Conservation (phyloP, 1,140 invertebrate species). For the Periplaneta americana region DNA sequence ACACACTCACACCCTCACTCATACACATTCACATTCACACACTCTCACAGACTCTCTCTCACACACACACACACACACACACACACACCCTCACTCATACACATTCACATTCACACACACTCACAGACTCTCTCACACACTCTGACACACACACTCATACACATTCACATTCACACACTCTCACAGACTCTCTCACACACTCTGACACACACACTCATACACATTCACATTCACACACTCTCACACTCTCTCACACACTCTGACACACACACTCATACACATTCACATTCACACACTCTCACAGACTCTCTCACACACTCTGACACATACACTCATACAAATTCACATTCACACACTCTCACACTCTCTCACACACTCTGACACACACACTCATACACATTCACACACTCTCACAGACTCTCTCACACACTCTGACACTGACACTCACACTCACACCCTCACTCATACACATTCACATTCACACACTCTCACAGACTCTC, state of each 20-base stretch:
- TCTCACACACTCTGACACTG: constrained; percentile 5
- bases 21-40: too few relatives aligned
- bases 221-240: background rate
- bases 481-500: constrained; percentile 9
- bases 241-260: background rate
- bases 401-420: background rate
- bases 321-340: background rate
- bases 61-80: too few relatives aligned
- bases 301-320: background rate
- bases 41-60: too few relatives aligned
- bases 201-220: too few relatives aligned
- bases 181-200: too few relatives aligned
- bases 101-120: too few relatives aligned
- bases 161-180: too few relatives aligned
- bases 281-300: background rate
- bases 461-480: constrained; percentile 8
- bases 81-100: too few relatives aligned
- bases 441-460: constrained; percentile 11
- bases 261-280: background rate
- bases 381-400: background rate
- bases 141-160: too few relatives aligned
- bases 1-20: too few relatives aligned
- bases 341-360: background rate
- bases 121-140: too few relatives aligned
- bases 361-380: background rate